Evolutionary conservation across 2,797 vertebrate species (phyloP).

Genomic region (Spondyliosoma cantharus): DNA sequence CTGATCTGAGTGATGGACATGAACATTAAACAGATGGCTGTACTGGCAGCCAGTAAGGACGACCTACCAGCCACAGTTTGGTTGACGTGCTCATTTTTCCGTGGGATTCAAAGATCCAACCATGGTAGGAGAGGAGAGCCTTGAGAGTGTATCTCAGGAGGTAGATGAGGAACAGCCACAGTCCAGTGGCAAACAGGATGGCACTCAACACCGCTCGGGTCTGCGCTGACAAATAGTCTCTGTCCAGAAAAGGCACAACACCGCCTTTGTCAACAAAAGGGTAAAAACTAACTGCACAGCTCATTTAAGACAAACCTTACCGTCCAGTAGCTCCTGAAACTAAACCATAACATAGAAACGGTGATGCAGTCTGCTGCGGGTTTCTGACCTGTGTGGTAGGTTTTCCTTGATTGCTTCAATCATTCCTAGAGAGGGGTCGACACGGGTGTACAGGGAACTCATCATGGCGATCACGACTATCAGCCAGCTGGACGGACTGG

Average conservation of each 20-base stretch:
- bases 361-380: not conserved
- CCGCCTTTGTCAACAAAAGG: not conserved
- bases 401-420: constrained; percentile 85
- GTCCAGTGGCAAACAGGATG: constrained; percentile 90
- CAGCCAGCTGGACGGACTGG: constrained; percentile 94
- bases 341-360: not conserved
- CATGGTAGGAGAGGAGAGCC: constrained; percentile 92
- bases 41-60: not conserved
- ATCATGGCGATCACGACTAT: constrained; percentile 89
- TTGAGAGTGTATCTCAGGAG: constrained; percentile 89
- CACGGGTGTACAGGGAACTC: constrained; percentile 87
- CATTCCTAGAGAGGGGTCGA: constrained; percentile 91
- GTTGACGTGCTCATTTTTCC: constrained; percentile 88
- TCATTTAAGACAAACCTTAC: not conserved
- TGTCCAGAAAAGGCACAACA: constrained; percentile 67
- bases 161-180: constrained; percentile 91
- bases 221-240: constrained; percentile 79
- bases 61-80: constrained; percentile 90
- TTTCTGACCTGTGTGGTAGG: constrained; percentile 87
- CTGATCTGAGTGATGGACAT: not conserved
- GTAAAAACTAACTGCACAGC: not conserved
- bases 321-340: not conserved
- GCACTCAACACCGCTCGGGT: constrained; percentile 84
- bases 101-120: constrained; percentile 96
- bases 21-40: not conserved